Evolutionary conservation across 2,888 invertebrate genomes (phyloP).

Genomic region (Sinotaia quadrata): DNA sequence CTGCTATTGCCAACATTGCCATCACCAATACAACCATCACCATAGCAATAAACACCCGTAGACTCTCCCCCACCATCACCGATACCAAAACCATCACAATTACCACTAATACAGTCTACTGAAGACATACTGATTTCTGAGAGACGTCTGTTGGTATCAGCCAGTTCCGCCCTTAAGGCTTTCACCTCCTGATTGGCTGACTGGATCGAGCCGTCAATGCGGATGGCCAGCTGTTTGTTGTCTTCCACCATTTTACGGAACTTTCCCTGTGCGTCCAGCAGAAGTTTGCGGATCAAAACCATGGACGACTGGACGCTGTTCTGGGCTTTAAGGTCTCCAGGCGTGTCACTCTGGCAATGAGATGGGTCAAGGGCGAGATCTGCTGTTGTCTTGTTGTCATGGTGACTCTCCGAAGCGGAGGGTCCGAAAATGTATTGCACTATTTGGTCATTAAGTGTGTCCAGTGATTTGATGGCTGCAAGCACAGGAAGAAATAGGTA

Average conservation of each 20-base stretch:
- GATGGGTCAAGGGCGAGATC: conserved; percentile 2
- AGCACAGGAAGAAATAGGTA: conserved; percentile 37
- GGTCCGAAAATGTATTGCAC: conserved; percentile 72
- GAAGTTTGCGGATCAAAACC: conserved; percentile 89
- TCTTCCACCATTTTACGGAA: conserved; percentile 92
- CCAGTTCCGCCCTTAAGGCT: conserved; percentile 75
- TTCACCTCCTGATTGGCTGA: conserved; percentile 74
- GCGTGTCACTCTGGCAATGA: background rate
- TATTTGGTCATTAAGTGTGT: conserved; percentile 73
- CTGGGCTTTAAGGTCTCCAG: conserved; percentile 66
- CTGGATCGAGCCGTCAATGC: conserved; percentile 72
- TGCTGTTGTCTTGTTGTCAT: conserved; percentile 15
- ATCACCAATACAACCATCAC: background rate
- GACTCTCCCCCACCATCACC: background rate
- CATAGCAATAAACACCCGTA: background rate
- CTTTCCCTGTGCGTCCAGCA: conserved; percentile 87
- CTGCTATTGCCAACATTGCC: background rate
- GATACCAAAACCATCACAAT: background rate
- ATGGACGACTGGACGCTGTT: conserved; percentile 82
- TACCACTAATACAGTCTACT: conserved; percentile 1
- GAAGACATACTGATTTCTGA: conserved; percentile 50
- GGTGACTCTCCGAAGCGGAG: conserved; percentile 52
- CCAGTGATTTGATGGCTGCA: conserved; percentile 74
- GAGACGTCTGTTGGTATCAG: conserved; percentile 75
- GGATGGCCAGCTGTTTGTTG: conserved; percentile 77